Evolutionary conservation across 2,888 invertebrate species (phyloP), one percentile per base, ranked within the genome.

Genomic region (Lasioglossum malachurum): DNA sequence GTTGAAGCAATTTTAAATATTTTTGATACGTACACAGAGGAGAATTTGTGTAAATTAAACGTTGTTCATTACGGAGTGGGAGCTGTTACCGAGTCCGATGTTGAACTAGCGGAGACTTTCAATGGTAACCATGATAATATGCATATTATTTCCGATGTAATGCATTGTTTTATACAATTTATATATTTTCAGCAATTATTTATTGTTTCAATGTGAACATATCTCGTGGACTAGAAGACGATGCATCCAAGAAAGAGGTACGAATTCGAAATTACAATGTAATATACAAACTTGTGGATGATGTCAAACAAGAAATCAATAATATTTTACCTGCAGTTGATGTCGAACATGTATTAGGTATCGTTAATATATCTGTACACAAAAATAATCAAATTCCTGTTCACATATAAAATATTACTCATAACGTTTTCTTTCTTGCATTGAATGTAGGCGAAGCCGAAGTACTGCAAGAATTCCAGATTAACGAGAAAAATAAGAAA

Each of bases 1-100:
- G 97, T 99, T 71, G 99, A 99, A 95, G 99, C 99, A 0, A 98
- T 99, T 88, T 95, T 99, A 87, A 98, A 99, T 94, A 97, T 98
- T 16, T 94, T 99, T 80, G 98, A 98, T 89, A 98, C 98, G 0
- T 99, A 99, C 93, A 96, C 96, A n/a, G 96, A 97, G 78, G 93
- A 95, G 3, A 96, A 97, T 4, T 95, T 95, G 10, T 99, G 99
- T 92, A 96, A 97, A 73, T 96, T 99, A 23, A 97, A 98, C 92
- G 95, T 99, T 4, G 97, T 99, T 57, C 98, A 98, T 95, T 98
- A 97, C 94, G 99, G 98, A 0, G 98, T 99, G 3, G 99, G 99
- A 0, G 96, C 97, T 72, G 96, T 99, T 8, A 97, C 97, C 0
- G 98, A 98, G 88, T 97, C 96, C 64, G 99, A 99, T 94, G 92